Evolutionary conservation across 2,888 invertebrate species (phyloP).

Genomic region (Sycophila texana): DNA sequence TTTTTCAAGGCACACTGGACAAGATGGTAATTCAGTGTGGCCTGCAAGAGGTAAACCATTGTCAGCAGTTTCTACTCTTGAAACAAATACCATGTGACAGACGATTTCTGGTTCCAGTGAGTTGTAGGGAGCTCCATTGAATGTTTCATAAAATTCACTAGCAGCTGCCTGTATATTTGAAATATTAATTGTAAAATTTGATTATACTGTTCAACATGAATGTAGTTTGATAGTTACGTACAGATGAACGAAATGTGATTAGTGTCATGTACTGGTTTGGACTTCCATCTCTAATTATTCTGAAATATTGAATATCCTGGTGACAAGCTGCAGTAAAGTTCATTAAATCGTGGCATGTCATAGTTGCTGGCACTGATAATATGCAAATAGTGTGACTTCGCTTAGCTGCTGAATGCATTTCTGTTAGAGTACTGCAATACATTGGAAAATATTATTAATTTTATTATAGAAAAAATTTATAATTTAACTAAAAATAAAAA

Average conservation of each 20-base stretch:
- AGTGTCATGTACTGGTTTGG: slow-evolving; percentile 99
- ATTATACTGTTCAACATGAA: neutral
- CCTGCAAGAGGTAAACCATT: slow-evolving; percentile 86
- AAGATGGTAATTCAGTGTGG: slow-evolving; percentile 96
- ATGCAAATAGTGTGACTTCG: slow-evolving; percentile 91
- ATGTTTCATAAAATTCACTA: slow-evolving; percentile 93
- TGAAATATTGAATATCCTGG: slow-evolving; percentile 90
- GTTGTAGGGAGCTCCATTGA: slow-evolving; percentile 95
- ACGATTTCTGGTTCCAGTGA: slow-evolving; percentile 93
- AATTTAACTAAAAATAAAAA: slow-evolving; percentile 55
- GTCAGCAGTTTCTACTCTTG: slow-evolving; percentile 90
- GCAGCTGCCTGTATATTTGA: slow-evolving; percentile 82
- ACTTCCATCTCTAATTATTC: slow-evolving; percentile 92
- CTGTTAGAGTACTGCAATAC: slow-evolving; percentile 83
- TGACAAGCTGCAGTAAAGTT: slow-evolving; percentile 96
- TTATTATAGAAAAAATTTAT: slow-evolving; percentile 3
- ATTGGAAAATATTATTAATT: slow-evolving; percentile 53
- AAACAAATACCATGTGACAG: slow-evolving; percentile 97
- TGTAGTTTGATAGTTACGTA: slow-evolving; percentile 55
- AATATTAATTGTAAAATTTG: slow-evolving; percentile 13
- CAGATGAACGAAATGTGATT: slow-evolving; percentile 81
- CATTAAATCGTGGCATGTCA: slow-evolving; percentile 94
- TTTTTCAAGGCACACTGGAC: slow-evolving; percentile 96
- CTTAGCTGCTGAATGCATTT: slow-evolving; percentile 81
- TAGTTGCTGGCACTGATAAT: slow-evolving; percentile 91